A percentile compares a stretch with the other conserved stretches of the same genome.
Conservation (phyloP, 2,113 vertebrate species). For the Otus sunia region DNA sequence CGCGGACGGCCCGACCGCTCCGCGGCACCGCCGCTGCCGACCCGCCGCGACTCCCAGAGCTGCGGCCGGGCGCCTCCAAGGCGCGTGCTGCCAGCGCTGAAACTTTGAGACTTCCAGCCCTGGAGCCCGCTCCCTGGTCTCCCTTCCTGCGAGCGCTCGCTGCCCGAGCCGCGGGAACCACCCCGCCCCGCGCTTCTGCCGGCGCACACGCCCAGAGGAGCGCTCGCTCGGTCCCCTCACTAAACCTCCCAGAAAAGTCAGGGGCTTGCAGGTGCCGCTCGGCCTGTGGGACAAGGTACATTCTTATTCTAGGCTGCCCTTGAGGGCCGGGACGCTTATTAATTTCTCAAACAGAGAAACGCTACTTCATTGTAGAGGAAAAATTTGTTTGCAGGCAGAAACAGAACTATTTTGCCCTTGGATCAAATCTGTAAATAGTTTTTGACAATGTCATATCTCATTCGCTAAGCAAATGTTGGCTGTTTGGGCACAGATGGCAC, state of each 20-base stretch:
- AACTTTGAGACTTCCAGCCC: too few species aligned
- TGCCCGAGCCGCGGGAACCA: background rate
- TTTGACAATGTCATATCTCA: conserved; percentile 47
- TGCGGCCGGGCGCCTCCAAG: accelerated
- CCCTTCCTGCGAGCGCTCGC: background rate
- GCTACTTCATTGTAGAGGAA: background rate
- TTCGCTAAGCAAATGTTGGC: conserved; percentile 27
- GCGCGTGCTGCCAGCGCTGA: accelerated
- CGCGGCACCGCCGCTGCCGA: accelerated
- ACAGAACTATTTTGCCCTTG: conserved; percentile 7
- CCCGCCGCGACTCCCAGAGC: background rate
- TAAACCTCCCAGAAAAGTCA: background rate
- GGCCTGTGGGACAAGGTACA: background rate
- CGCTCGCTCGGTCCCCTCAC: background rate
- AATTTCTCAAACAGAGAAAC: background rate
- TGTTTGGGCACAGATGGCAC: conserved; percentile 19
- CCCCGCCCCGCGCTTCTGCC: too few species aligned
- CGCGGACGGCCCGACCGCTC: background rate
- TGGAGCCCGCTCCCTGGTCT: background rate
- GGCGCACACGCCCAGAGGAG: accelerated
- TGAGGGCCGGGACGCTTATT: background rate
- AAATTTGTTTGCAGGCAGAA: background rate
- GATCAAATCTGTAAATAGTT: conserved; percentile 42
- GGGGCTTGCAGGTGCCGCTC: background rate
- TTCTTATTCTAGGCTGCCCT: background rate